Evolutionary conservation across 1,140 invertebrate genomes (phyloP).

Genomic region (Drosophila sp.): DNA sequence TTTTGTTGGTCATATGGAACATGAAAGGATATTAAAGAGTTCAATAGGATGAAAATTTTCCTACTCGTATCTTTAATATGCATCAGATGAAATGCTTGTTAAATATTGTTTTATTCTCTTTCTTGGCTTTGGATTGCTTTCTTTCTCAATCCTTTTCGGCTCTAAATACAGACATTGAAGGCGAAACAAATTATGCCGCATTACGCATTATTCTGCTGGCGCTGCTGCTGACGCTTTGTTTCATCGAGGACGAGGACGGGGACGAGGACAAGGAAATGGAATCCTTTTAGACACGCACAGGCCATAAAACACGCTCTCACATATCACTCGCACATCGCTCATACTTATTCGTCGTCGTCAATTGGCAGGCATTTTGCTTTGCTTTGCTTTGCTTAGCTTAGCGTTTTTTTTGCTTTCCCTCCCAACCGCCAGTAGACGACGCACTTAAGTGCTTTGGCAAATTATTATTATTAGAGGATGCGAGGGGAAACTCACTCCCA

Average conservation of each 20-base stretch:
- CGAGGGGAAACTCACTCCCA: conserved; percentile 23
- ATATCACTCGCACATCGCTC: conserved; percentile 59
- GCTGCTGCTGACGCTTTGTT: conserved; percentile 8
- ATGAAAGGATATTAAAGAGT: too few relatives aligned
- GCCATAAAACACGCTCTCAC: conserved; percentile 68
- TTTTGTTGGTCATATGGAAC: too few relatives aligned
- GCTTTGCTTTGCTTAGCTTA: conserved; percentile 25
- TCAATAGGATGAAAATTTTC: background rate
- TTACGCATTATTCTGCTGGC: conserved; percentile 52
- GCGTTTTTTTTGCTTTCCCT: background rate
- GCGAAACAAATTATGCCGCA: conserved; percentile 61
- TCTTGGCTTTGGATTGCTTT: conserved; percentile 21
- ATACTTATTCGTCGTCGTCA: conserved; percentile 74
- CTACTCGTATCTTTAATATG: background rate
- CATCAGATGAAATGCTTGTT: background rate
- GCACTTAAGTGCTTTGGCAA: conserved; percentile 79
- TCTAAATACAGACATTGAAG: conserved; percentile 67
- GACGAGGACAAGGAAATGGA: conserved; percentile 4
- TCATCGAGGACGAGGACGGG: background rate
- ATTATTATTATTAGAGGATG: conserved; percentile 71
- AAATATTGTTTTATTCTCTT: conserved; percentile 57
- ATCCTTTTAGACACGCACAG: conserved; percentile 61
- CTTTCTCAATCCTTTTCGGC: conserved; percentile 54
- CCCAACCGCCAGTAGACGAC: conserved; percentile 64
- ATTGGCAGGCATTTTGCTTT: conserved; percentile 51